Conservation (phyloP, 2,113 vertebrate genomes). For the Heterocephalus glaber region DNA sequence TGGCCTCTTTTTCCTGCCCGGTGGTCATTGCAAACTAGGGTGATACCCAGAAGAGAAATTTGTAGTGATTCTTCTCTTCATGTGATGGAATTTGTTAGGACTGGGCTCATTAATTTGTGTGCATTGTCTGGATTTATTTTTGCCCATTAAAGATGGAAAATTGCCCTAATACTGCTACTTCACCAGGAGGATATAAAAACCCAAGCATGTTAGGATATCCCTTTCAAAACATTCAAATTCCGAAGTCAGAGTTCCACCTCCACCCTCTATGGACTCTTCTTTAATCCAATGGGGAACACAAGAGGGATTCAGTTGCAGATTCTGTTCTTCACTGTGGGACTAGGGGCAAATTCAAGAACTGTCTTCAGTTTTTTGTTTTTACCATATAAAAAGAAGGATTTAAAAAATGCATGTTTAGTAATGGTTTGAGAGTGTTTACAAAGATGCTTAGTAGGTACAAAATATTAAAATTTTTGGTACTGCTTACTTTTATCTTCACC, state of each 20-base stretch:
- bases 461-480: constrained; percentile 43
- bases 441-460: neutral
- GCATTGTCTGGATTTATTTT: neutral
- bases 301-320: neutral
- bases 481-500: constrained; percentile 1
- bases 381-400: neutral
- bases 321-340: neutral
- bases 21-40: neutral
- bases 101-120: neutral
- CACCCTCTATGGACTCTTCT: neutral
- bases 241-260: neutral
- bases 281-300: no score
- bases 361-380: neutral
- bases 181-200: neutral
- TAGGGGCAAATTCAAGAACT: neutral
- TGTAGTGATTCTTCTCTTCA: neutral
- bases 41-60: neutral
- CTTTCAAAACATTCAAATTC: neutral
- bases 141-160: neutral
- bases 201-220: neutral
- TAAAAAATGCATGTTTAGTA: constrained; percentile 14
- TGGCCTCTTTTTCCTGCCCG: neutral
- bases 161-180: neutral
- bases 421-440: constrained; percentile 12
- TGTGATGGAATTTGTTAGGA: neutral